Evolutionary conservation across 2,888 invertebrate genomes (phyloP), one percentile per base, ranked within the genome.

Genomic region (Yponomeuta sedellus): DNA sequence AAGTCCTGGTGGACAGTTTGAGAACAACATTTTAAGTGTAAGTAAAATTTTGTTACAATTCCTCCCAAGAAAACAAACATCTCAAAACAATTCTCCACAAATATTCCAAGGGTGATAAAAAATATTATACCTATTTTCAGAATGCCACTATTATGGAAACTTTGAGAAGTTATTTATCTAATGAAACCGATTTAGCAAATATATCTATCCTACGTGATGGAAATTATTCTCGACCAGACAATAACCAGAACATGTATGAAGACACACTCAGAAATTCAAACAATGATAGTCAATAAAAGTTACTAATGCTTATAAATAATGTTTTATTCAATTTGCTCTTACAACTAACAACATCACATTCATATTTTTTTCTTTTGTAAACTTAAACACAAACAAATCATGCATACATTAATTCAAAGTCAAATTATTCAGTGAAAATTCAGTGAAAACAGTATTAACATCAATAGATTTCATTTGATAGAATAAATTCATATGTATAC

Each of bases 21-120:
- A 86, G 74, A 66, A 69, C 58, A 83, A 78, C 65, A 77, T 89
- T 34, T 74, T 74, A 67, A 71, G 87, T 77, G 90, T 89, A 78
- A 66, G 69, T 70, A 61, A 16, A 44, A 66, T 62, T 6, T 58
- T 16, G 16, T 16, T 52, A 25, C 25, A 34, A 34, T 34, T 8
- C 34, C 34, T 34, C 8, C 6, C 8, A 1, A n/a, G n/a, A 34
- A 5, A 34, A 34, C 34, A 34, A 34, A 34, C 8, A 1, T 34
- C 34, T 8, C 34, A 8, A 34, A 34, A 34, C 1, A 44, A 52
- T 16, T 16, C 0, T 16, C 12, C 8, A 16, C 16, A n/a, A n/a
- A n/a, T n/a, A n/a, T 12, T 16, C 3, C 12, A 52, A 16, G 44
- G 12, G 12, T 44, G 34, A 59, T 22, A 61, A 16, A 57, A 57